Percentiles rank a stretch among this genome's conserved stretches.
phyloP scores from a whole-genome alignment of 2,113 vertebrate species.

The Tetrax tetrax region DNA sequence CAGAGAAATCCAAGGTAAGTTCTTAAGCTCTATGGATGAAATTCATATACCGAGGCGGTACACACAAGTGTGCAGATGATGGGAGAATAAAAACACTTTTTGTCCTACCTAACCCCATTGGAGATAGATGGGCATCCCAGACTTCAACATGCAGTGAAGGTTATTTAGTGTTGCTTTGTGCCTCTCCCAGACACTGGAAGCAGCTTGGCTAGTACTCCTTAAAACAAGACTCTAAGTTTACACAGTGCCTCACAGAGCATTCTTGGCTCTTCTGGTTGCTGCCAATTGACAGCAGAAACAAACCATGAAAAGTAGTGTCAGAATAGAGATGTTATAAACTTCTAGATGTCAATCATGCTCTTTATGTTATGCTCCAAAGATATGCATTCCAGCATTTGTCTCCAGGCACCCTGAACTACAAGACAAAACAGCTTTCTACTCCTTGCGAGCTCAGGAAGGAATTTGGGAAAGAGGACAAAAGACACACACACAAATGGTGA shows the following conservation, averaged over 20 bases:
- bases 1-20: neutral
- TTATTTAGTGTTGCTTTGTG: neutral
- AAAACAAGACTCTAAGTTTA: neutral
- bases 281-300: neutral
- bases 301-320: neutral
- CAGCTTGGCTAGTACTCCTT: neutral
- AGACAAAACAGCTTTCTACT: neutral
- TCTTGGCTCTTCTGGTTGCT: neutral
- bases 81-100: neutral
- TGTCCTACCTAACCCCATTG: neutral
- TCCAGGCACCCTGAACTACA: neutral
- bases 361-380: neutral
- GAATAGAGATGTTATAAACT: neutral
- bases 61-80: neutral
- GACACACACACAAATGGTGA: no score
- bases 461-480: neutral
- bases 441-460: neutral
- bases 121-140: neutral
- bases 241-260: neutral
- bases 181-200: neutral
- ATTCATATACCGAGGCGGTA: neutral
- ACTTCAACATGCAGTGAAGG: no score
- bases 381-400: neutral
- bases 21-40: neutral
- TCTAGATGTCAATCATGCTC: neutral